phyloP scores from a whole-genome alignment of 2,888 invertebrate genomes.

The Eristalinus aeneus region DNA sequence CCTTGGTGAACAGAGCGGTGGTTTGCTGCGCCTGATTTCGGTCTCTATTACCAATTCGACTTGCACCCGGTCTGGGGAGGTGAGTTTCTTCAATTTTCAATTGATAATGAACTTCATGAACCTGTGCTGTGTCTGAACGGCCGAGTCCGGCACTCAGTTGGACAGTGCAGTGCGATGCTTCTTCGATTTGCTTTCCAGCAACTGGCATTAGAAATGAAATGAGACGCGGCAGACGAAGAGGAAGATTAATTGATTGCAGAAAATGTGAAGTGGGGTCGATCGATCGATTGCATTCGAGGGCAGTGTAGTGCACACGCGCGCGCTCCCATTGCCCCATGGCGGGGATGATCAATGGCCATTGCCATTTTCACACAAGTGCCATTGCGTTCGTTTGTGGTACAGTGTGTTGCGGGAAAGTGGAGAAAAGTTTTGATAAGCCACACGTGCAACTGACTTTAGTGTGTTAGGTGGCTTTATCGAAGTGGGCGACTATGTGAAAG shows the following conservation, averaged over 20 bases:
- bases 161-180: neutral
- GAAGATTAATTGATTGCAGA: slow-evolving; percentile 66
- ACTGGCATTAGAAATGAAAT: neutral
- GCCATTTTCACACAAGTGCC: slow-evolving; percentile 52
- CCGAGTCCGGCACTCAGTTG: neutral
- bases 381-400: neutral
- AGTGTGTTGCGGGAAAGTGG: neutral
- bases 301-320: slow-evolving; percentile 63
- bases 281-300: slow-evolving; percentile 60
- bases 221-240: slow-evolving; percentile 23
- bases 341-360: slow-evolving; percentile 64
- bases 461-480: neutral
- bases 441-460: neutral
- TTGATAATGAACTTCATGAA: slow-evolving; percentile 71
- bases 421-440: neutral
- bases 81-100: slow-evolving; percentile 60
- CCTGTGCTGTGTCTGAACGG: slow-evolving; percentile 50
- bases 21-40: slow-evolving; percentile 25
- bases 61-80: slow-evolving; percentile 15
- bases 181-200: neutral
- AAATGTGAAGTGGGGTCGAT: slow-evolving; percentile 64
- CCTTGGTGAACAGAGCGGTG: slow-evolving; percentile 50
- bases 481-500: neutral
- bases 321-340: slow-evolving; percentile 60
- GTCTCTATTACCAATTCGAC: slow-evolving; percentile 68